These are phyloP conservation scores for Grallaria varia DNA, from an alignment of 2,113 vertebrate genomes.

Conservation along the genomic window DNA sequence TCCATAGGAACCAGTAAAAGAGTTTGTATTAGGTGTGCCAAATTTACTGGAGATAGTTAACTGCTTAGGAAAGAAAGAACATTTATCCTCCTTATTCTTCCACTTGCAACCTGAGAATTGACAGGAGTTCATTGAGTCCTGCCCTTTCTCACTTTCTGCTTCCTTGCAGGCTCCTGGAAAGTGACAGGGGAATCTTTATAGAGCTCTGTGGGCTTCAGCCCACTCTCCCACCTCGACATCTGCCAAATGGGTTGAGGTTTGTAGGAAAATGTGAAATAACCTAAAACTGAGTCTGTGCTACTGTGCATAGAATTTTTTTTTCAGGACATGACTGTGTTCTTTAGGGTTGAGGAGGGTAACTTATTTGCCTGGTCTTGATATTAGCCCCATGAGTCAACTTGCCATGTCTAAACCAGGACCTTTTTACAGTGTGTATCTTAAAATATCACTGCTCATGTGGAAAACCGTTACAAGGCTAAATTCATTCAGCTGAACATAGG, in stretches of 20 bases:
- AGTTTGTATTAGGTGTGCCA: not conserved
- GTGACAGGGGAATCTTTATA: not conserved
- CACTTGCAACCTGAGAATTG: not conserved
- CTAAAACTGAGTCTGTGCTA: not conserved
- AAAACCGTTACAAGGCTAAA: not conserved
- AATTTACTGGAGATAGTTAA: not conserved
- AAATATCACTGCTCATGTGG: not conserved
- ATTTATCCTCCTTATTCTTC: not conserved
- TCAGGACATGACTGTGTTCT: accelerated
- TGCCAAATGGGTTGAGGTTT: not conserved
- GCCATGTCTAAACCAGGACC: not conserved
- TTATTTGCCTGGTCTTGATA: not conserved
- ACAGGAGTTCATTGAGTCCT: not conserved
- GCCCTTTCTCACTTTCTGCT: not conserved
- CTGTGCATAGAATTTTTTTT: not conserved
- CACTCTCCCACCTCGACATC: not conserved
- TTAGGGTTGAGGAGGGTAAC: not conserved
- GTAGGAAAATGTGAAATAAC: not conserved
- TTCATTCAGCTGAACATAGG: not conserved
- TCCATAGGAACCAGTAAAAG: not conserved
- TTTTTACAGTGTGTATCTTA: not conserved
- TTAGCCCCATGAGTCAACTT: not conserved
- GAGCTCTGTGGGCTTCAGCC: not conserved
- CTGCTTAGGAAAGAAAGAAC: not conserved
- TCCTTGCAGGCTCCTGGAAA: not conserved